Conservation (phyloP, 2,113 vertebrate genomes). For the Xiphophorus maculatus region DNA sequence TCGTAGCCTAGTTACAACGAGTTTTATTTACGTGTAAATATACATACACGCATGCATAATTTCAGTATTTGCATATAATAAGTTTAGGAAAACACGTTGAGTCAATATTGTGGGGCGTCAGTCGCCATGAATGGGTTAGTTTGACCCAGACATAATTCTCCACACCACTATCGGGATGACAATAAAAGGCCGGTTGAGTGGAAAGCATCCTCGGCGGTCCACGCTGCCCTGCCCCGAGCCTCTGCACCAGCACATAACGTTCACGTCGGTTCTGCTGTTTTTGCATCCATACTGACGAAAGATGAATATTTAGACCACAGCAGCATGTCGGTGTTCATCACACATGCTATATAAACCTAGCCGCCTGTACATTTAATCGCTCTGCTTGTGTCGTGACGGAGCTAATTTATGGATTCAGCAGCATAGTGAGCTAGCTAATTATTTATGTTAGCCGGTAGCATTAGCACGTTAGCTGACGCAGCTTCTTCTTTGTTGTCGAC, state of each 20-base stretch:
- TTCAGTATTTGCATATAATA: background rate
- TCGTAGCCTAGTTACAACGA: slow-evolving; percentile 36
- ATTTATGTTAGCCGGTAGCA: background rate
- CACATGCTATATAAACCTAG: background rate
- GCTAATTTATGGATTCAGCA: slow-evolving; percentile 16
- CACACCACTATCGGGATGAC: too few relatives aligned
- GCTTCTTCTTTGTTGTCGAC: slow-evolving; percentile 41
- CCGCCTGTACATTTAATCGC: background rate
- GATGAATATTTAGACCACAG: background rate
- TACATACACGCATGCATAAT: background rate
- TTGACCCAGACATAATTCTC: too few relatives aligned
- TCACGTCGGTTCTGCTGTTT: background rate
- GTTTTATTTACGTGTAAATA: background rate
- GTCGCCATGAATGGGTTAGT: too few relatives aligned
- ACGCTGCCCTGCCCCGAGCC: slow-evolving; percentile 31
- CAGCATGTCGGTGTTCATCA: background rate
- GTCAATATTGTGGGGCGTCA: too few relatives aligned
- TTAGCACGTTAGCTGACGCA: slow-evolving; percentile 47
- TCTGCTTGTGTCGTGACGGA: background rate
- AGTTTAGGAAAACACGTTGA: background rate
- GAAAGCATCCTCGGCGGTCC: slow-evolving; percentile 20
- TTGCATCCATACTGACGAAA: background rate
- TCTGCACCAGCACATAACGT: background rate
- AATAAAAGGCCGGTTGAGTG: background rate
- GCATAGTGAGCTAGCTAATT: slow-evolving; percentile 7